A percentile compares a stretch with the other conserved stretches of the same genome.
These are phyloP conservation scores for Diarsia rubi DNA, from an alignment of 2,888 invertebrate genomes.

Conservation along the genomic window DNA sequence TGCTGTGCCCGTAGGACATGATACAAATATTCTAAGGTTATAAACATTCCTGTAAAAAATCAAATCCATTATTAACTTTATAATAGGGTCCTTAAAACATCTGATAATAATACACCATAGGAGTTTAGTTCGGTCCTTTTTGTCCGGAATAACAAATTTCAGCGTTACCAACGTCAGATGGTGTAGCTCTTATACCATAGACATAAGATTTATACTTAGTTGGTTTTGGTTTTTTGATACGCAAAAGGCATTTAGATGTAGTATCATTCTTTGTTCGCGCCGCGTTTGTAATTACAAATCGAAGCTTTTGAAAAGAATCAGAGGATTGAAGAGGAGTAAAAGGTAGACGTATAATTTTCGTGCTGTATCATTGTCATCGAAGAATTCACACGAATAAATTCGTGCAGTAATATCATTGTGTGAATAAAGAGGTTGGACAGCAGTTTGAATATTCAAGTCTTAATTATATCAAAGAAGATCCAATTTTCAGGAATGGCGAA, in stretches of 20 bases:
- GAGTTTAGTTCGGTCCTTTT: slow-evolving; percentile 69
- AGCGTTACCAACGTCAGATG: background rate
- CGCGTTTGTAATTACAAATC: slow-evolving; percentile 73
- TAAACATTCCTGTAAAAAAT: slow-evolving; percentile 59
- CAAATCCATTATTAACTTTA: slow-evolving; percentile 72
- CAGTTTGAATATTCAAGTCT: background rate
- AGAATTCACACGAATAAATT: slow-evolving; percentile 46
- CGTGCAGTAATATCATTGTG: slow-evolving; percentile 20
- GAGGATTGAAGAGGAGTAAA: slow-evolving; percentile 66
- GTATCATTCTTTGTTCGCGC: slow-evolving; percentile 71
- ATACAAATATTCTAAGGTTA: slow-evolving; percentile 57
- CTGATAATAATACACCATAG: slow-evolving; percentile 73
- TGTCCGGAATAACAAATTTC: slow-evolving; percentile 52
- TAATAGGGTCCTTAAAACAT: slow-evolving; percentile 72
- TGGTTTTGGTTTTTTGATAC: slow-evolving; percentile 19
- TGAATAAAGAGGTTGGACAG: background rate
- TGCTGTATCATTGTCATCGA: slow-evolving; percentile 49
- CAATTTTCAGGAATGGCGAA: background rate
- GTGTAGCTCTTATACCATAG: slow-evolving; percentile 16
- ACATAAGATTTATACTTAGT: slow-evolving; percentile 38
- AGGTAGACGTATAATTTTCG: slow-evolving; percentile 67
- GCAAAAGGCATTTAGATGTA: slow-evolving; percentile 33
- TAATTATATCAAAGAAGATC: background rate
- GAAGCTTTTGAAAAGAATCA: slow-evolving; percentile 69
- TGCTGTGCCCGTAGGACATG: slow-evolving; percentile 55